Percentiles rank a stretch among this genome's conserved stretches.
These are phyloP conservation scores for Cydia strobilella DNA, from an alignment of 1,140 invertebrate species.

Conservation along the genomic window DNA sequence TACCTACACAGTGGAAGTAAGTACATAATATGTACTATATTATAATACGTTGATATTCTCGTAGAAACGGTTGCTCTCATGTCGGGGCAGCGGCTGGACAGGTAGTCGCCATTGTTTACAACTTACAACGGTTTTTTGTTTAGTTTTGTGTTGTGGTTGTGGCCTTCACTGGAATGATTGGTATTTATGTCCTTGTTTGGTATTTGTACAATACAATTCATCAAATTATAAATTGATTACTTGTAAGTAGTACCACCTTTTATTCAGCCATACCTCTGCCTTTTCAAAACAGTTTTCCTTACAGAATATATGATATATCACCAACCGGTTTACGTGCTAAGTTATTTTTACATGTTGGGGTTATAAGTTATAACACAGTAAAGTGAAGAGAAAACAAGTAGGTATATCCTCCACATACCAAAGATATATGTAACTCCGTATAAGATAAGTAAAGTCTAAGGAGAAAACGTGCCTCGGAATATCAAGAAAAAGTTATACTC, in stretches of 20 bases:
- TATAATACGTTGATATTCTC: neutral
- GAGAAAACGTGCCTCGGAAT: no score
- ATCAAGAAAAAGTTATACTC: no score
- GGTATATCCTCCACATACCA: neutral
- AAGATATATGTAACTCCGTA: no score
- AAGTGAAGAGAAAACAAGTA: neutral
- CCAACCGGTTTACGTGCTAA: neutral
- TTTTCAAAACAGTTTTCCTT: constrained; percentile 1
- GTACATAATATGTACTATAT: neutral
- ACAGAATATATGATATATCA: neutral
- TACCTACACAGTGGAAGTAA: neutral
- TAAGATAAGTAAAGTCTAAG: no score
- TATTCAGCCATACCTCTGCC: neutral
- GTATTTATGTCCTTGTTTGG: constrained; percentile 7
- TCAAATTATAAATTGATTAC: neutral
- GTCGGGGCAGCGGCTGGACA: constrained; percentile 19
- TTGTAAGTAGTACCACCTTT: neutral
- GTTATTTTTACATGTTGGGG: neutral
- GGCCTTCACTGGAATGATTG: constrained; percentile 16
- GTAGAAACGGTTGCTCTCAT: neutral
- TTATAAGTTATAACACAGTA: neutral
- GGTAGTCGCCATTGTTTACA: constrained; percentile 39
- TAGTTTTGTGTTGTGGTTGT: no score
- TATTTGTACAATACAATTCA: neutral
- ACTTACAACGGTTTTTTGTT: constrained; percentile 34